Conservation (phyloP, 2,797 vertebrate genomes). For the Pogoniulus pusillus region DNA sequence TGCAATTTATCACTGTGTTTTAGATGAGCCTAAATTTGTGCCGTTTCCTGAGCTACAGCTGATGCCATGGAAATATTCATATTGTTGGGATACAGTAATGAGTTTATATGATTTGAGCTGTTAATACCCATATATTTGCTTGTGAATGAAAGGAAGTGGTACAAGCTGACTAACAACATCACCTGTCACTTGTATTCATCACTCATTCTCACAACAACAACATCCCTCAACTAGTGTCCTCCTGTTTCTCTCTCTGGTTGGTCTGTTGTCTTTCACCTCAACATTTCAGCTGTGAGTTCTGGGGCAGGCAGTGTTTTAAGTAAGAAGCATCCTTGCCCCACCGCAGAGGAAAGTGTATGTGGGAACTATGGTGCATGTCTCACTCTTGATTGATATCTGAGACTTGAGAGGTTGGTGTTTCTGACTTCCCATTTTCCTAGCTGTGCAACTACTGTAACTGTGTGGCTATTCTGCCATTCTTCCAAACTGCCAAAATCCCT, state of each 20-base stretch:
- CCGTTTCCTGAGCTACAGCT: neutral
- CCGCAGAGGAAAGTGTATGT: neutral
- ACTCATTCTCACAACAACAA: neutral
- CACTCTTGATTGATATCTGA: neutral
- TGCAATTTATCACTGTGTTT: neutral
- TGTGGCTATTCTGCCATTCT: neutral
- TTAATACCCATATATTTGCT: neutral
- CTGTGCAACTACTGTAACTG: neutral
- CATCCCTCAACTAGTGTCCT: neutral
- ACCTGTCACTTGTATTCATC: neutral
- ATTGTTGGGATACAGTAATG: neutral
- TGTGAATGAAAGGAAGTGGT: neutral
- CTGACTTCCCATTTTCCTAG: neutral
- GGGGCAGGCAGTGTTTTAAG: neutral
- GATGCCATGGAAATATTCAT: neutral
- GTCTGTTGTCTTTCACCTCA: neutral
- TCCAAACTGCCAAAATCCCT: neutral
- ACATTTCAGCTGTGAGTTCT: neutral
- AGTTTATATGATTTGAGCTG: neutral
- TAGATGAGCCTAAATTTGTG: neutral
- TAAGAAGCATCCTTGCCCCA: neutral
- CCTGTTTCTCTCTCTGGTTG: neutral
- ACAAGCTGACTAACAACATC: neutral
- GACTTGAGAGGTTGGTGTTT: neutral
- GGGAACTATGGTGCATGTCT: neutral